Evolutionary conservation across 2,888 invertebrate species (phyloP).

Genomic region (Zaprionus obscuricornis): DNA sequence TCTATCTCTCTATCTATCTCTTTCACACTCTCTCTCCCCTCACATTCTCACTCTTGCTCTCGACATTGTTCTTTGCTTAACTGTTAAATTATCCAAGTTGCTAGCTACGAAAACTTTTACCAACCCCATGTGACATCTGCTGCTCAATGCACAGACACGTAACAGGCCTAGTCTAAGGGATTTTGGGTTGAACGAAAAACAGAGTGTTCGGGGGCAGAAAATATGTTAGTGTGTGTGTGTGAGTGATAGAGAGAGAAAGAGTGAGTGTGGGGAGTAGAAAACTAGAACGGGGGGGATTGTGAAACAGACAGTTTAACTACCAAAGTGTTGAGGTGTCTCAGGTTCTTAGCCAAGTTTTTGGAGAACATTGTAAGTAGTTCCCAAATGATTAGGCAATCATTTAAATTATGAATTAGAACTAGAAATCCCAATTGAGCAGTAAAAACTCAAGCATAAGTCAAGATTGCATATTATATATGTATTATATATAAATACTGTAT

Average conservation of each 20-base stretch:
- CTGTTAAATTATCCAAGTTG: slow-evolving; percentile 69
- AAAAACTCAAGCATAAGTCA: slow-evolving; percentile 37
- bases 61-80: slow-evolving; percentile 27
- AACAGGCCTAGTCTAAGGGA: slow-evolving; percentile 26
- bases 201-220: not conserved
- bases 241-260: too few species aligned
- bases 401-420: slow-evolving; percentile 71
- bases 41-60: not conserved
- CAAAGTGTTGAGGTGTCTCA: slow-evolving; percentile 57
- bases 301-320: slow-evolving; percentile 63
- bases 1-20: not conserved
- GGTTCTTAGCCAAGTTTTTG: slow-evolving; percentile 6
- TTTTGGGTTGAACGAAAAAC: not conserved
- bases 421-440: slow-evolving; percentile 48
- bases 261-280: too few species aligned
- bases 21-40: not conserved
- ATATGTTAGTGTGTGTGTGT: not conserved
- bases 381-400: slow-evolving; percentile 69
- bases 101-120: slow-evolving; percentile 59
- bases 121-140: slow-evolving; percentile 70
- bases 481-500: not conserved
- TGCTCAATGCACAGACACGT: slow-evolving; percentile 74
- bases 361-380: slow-evolving; percentile 37
- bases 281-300: not conserved
- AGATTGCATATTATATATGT: slow-evolving; percentile 8